These are phyloP conservation scores for Tringa solitaria DNA, from an alignment of 2,113 vertebrate species.

Conservation along the genomic window DNA sequence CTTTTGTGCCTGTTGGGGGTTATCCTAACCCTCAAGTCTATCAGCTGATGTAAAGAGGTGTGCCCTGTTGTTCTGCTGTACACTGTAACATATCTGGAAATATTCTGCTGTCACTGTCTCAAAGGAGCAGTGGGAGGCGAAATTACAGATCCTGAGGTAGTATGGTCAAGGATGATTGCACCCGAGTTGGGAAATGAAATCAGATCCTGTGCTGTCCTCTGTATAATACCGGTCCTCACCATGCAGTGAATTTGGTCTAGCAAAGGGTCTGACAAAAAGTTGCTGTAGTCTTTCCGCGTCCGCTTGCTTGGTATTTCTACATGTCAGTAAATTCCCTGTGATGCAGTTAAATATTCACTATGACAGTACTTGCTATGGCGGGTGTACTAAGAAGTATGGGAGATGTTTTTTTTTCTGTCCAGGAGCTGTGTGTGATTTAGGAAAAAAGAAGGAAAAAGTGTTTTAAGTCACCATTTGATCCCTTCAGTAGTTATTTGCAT, in stretches of 20 bases:
- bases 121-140: background rate
- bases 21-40: background rate
- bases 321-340: background rate
- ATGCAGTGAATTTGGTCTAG: background rate
- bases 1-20: background rate
- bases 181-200: background rate
- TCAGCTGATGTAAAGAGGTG: background rate
- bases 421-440: background rate
- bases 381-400: background rate
- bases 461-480: background rate
- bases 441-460: background rate
- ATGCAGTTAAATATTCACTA: background rate
- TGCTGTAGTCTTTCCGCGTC: background rate
- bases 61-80: background rate
- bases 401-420: background rate
- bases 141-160: background rate
- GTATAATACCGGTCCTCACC: background rate
- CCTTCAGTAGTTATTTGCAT: background rate
- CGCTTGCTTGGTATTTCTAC: background rate
- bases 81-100: background rate
- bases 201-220: background rate
- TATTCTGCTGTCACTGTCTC: background rate
- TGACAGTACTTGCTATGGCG: background rate
- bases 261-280: background rate
- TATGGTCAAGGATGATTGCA: accelerated